phyloP scores from a whole-genome alignment of 2,888 invertebrate species.

The Drosophila pseudotakahashii region DNA sequence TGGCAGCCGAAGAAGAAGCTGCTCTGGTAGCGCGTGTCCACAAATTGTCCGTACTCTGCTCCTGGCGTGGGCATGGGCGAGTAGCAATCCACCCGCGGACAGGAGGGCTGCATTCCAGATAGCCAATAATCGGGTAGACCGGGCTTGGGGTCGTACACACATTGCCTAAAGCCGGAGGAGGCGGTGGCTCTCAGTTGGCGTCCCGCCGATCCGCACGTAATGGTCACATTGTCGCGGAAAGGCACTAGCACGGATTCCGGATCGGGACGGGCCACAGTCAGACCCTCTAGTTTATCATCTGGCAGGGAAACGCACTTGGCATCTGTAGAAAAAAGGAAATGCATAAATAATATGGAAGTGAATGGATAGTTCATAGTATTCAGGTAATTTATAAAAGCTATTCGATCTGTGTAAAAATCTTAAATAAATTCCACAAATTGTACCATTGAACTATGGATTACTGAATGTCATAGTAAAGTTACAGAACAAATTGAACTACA shows the following conservation, averaged over 20 bases:
- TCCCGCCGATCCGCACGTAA: slow-evolving; percentile 92
- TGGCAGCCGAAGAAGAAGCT: slow-evolving; percentile 98
- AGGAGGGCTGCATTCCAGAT: slow-evolving; percentile 93
- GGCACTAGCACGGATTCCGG: slow-evolving; percentile 93
- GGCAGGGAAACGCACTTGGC: slow-evolving; percentile 95
- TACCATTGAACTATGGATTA: too few species aligned
- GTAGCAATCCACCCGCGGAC: slow-evolving; percentile 96
- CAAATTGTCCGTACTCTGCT: slow-evolving; percentile 95
- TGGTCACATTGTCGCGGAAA: slow-evolving; percentile 95
- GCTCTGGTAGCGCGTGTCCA: slow-evolving; percentile 95
- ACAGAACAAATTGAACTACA: too few species aligned
- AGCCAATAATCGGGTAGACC: slow-evolving; percentile 96
- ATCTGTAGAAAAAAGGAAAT: slow-evolving; percentile 85
- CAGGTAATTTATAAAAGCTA: too few species aligned
- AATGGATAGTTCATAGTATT: too few species aligned
- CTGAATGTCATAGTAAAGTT: too few species aligned
- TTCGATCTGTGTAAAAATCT: background rate
- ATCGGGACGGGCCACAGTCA: slow-evolving; percentile 91
- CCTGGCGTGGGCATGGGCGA: slow-evolving; percentile 95
- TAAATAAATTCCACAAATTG: too few species aligned
- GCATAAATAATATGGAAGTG: background rate
- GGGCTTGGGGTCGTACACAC: slow-evolving; percentile 97
- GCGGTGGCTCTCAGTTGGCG: slow-evolving; percentile 91
- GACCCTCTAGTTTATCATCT: slow-evolving; percentile 94
- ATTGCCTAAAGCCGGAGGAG: slow-evolving; percentile 94